Evolutionary conservation across 1,140 invertebrate species (phyloP), one percentile per base, ranked within the genome.

Genomic region (Centruroides vittatus): DNA sequence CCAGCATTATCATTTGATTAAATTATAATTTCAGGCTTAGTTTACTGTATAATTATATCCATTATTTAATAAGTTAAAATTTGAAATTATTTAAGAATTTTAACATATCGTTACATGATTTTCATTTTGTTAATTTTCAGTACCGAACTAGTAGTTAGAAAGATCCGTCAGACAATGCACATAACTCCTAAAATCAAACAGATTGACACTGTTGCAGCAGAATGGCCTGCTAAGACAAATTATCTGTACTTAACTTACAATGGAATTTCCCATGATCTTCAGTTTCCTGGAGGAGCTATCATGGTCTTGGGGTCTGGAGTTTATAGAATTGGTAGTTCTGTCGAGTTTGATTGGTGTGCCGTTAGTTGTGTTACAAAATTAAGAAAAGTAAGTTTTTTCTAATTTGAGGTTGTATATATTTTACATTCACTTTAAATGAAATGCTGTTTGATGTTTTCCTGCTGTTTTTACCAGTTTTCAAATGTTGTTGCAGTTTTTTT

Each of bases 301-400:
- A 75, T 82, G 71, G 81, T 81, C 5, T 68, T 83, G 47, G 82
- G 97, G 12, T 99, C 95, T 13, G 97, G 97, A 3, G 97, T 99
- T 0, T 99, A 99, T 72, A 80, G 97, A 60, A 99, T 99, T 66
- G 97, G 97, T 5, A 96, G 92, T 69, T 98, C 93, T 3, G 97
- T 99, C 2, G 97, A 99, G 76, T 99, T 99, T 76, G 97, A 99
- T 76, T 99, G 94, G 88, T 99, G 96, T 74, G 94, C 95, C 50
- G 96, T 99, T 9, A 90, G 93, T 41, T 99, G 95, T 73, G 79
- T 99, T 41, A 78, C 86, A 59, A 93, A 98, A 74, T 73, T 99
- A 12, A 80, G 89, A 66, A 86, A 88, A 66, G 80, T 96, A 53
- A 83, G 82, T 2, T 82, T 61, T 35, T 57, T 23, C 23, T 23